phyloP scores from a whole-genome alignment of 2,888 invertebrate genomes.

The Hyles lineata region DNA sequence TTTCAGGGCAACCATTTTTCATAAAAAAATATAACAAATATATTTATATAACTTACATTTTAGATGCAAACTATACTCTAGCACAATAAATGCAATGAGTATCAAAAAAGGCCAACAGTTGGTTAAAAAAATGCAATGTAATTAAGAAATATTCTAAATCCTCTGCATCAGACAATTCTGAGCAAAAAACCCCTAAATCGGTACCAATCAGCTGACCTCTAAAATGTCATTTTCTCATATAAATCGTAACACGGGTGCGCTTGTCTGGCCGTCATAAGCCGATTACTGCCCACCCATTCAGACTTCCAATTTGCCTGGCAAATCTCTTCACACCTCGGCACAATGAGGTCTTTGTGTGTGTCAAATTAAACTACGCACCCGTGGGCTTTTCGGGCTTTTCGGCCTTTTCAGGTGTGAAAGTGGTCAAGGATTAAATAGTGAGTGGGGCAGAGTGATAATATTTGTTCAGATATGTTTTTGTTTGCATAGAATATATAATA shows the following conservation, averaged over 20 bases:
- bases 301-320: slow-evolving; percentile 71
- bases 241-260: slow-evolving; percentile 28
- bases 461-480: neutral
- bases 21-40: too few species aligned
- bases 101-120: neutral
- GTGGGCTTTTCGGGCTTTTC: slow-evolving; percentile 32
- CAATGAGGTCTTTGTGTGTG: slow-evolving; percentile 57
- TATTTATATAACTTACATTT: too few species aligned
- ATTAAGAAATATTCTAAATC: neutral
- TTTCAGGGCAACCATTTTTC: too few species aligned
- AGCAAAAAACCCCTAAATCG: neutral
- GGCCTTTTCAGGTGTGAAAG: slow-evolving; percentile 25
- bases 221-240: slow-evolving; percentile 15
- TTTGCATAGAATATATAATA: neutral
- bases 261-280: slow-evolving; percentile 59
- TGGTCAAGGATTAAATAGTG: slow-evolving; percentile 20
- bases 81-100: neutral
- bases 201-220: slow-evolving; percentile 1
- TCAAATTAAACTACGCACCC: slow-evolving; percentile 59
- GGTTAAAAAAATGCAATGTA: neutral
- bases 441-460: neutral
- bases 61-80: neutral
- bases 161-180: neutral
- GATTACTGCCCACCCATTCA: slow-evolving; percentile 58
- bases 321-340: slow-evolving; percentile 67